Evolutionary conservation across 2,113 vertebrate species (phyloP), one percentile per base, ranked within the genome.

Genomic region (Varanus komodoensis): DNA sequence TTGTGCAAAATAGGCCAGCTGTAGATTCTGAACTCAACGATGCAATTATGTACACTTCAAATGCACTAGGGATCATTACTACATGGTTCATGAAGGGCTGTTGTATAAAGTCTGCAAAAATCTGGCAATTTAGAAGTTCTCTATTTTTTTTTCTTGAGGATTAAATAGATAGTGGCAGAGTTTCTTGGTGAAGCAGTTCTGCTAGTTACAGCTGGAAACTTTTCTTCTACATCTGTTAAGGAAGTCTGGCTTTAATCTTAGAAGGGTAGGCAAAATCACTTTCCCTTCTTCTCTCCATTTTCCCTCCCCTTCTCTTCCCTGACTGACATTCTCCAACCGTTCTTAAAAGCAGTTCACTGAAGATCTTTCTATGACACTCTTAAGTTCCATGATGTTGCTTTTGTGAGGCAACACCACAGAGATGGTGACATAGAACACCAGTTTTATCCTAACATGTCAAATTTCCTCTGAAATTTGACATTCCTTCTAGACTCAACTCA

Each of bases 1-100:
- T 80, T 90, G 89, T 64, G 68, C 67, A 80, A 85, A 90, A 69
- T 29, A 90, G 83, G 48, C 89, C 89, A 90, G 89, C 82, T 90
- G 83, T 85, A 90, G 89, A 90, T 90, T 34, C 50, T 86, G 83
- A 85, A 67, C 74, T 79, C 74, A 71, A 69, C 85, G 75, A 79
- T 44, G 75, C 89, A 85, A 85, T 90, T 79, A 80, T 54, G 83
- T 57, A 57, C 29, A 79, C 48, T 86, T 85, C 64, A 57, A 57
- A 57, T 80, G 64, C 74, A 57, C 64, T 17, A 80, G 64, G 48
- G 82, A 86, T 79, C 25, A 80, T 86, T 90, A 83, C 80, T 83
- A 57, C 54, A 80, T 6, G 6, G 48, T 57, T 90, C 83, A 71
- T 21, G 80, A 19, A 32, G 61, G 88, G 27, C 57, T 29, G 27